These are phyloP conservation scores for Perdita meconis DNA, from an alignment of 2,888 invertebrate genomes.

Conservation along the genomic window DNA sequence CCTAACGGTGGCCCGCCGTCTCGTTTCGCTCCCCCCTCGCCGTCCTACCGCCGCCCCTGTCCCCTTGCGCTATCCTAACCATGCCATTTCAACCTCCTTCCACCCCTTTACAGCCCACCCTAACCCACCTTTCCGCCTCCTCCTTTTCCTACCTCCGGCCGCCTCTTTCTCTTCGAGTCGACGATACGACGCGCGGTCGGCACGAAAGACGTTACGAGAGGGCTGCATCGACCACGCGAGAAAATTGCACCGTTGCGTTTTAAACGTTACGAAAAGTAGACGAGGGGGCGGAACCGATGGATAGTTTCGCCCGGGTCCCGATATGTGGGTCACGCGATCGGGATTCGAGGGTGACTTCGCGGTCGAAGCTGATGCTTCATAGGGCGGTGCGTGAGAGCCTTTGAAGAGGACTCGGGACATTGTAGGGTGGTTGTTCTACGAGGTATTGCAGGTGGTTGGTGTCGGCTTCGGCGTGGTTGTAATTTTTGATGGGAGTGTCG, in stretches of 20 bases:
- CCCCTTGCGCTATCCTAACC: conserved; percentile 51
- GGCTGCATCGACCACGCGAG: conserved; percentile 71
- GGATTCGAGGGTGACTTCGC: neutral
- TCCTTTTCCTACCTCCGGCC: conserved; percentile 7
- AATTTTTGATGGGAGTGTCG: too few species aligned
- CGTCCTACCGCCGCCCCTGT: conserved; percentile 19
- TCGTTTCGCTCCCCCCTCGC: conserved; percentile 45
- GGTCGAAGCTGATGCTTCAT: neutral
- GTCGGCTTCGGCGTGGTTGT: too few species aligned
- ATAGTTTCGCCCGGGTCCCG: conserved; percentile 34
- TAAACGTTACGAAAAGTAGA: conserved; percentile 58
- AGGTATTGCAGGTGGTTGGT: too few species aligned
- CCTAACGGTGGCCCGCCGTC: conserved; percentile 72
- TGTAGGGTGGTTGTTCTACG: neutral
- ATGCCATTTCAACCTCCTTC: conserved; percentile 54
- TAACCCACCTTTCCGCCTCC: conserved; percentile 14
- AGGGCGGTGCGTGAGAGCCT: neutral
- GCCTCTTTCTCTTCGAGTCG: conserved; percentile 58
- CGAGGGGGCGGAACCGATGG: conserved; percentile 42
- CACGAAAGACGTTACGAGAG: conserved; percentile 71
- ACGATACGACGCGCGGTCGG: conserved; percentile 66
- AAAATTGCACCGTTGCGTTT: conserved; percentile 71
- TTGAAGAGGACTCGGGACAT: conserved; percentile 3
- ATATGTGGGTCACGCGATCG: conserved; percentile 52
- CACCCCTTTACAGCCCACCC: conserved; percentile 12